phyloP scores from a whole-genome alignment of 2,797 vertebrate species.

The Melanotaenia pygmaea region DNA sequence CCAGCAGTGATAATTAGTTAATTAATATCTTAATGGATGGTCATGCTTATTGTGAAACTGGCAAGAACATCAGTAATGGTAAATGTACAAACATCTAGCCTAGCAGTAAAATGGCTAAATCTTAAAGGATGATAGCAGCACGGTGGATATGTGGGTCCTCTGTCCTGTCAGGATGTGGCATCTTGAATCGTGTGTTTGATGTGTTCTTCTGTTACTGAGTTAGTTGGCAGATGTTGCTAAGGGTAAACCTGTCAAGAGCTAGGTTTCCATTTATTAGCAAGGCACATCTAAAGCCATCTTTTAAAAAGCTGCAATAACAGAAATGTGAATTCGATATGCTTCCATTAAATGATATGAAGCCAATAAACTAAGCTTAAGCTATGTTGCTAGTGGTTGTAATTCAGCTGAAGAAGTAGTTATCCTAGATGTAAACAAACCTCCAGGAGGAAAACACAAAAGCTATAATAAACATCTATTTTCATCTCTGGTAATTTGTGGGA shows the following conservation, averaged over 20 bases:
- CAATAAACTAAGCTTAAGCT: neutral
- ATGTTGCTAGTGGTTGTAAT: neutral
- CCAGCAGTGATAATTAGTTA: conserved; percentile 69
- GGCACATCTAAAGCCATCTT: neutral
- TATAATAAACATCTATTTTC: neutral
- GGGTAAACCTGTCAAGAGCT: neutral
- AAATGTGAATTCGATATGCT: neutral
- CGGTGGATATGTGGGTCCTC: conserved; percentile 60
- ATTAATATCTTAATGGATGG: conserved; percentile 73
- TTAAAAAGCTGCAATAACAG: neutral
- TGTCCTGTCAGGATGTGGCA: conserved; percentile 22
- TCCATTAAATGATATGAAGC: neutral
- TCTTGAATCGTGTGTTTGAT: conserved; percentile 31
- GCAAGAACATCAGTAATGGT: conserved; percentile 73
- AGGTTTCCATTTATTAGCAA: neutral
- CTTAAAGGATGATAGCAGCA: conserved; percentile 65
- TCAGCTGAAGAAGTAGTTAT: neutral
- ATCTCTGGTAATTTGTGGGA: neutral
- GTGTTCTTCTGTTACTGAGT: conserved; percentile 55
- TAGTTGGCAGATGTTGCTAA: conserved; percentile 14
- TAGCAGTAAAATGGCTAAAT: conserved; percentile 65
- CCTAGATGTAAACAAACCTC: neutral
- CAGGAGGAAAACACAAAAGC: neutral
- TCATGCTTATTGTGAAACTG: conserved; percentile 77
- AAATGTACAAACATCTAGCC: conserved; percentile 75